Evolutionary conservation across 2,888 invertebrate species (phyloP), one percentile per base, ranked within the genome.

Genomic region (Elysia crispata): DNA sequence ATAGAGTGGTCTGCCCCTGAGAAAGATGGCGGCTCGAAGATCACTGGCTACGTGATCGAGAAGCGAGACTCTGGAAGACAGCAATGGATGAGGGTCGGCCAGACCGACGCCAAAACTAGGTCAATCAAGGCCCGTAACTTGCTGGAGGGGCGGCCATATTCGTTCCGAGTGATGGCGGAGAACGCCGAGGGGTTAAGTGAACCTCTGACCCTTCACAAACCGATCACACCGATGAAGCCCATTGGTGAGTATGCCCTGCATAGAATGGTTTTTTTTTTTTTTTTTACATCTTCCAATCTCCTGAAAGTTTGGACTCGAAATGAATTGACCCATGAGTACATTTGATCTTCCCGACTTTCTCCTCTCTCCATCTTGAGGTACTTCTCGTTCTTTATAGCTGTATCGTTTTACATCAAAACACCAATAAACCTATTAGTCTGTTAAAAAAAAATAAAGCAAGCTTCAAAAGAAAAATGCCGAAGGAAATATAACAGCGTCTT

Each of bases 31-130:
- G 91, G 91, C 67, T 82, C 86, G 41, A 87, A 89, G 15, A 83
- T 91, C 41, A 86, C 83, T 8, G 85, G 85, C 25, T 91, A 91
- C 81, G 77, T 87, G 76, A 79, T 91, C 6, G 91, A 91, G 79
- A 85, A 87, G 50, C 83, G 87, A 18, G 88, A 89, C 67, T 85
- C 86, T 76, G 86, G 85, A 20, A 85, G 86, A 28, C 87, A 86
- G 15, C 83, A 87, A 11, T 90, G 88, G 88, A 91, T 92, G 98
- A 31, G 94, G 95, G 76, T 98, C 98, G 98, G 83, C 3, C 81
- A 81, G 31, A 79, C 83, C 20, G 70, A 76, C 33, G 62, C 79
- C 28, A 79, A 83, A 66, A 77, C 81, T 33, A 66, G 54, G 31
- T 69, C 74, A 41, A 86, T 85, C 41, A 86, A 87, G 73, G 88